Conservation (phyloP, 2,113 vertebrate species). For the Vanacampus margaritifer region DNA sequence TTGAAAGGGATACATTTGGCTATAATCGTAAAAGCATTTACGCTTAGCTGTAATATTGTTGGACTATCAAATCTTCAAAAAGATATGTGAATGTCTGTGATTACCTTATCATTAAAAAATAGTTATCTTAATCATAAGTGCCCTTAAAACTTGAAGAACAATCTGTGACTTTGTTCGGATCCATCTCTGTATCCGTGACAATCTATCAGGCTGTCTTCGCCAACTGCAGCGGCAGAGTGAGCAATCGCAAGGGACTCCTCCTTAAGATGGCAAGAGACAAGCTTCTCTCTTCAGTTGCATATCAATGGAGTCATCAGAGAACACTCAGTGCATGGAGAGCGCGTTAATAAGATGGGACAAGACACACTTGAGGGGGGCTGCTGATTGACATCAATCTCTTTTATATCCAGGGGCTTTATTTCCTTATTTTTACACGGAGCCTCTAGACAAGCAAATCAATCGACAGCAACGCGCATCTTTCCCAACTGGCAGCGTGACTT, state of each 20-base stretch:
- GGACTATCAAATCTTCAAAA: too few species aligned
- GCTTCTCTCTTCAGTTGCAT: constrained; percentile 57
- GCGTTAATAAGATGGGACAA: constrained; percentile 66
- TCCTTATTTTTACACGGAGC: constrained; percentile 68
- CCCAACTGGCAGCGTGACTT: constrained; percentile 32
- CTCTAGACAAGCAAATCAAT: constrained; percentile 68
- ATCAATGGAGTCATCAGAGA: constrained; percentile 70
- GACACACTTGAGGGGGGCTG: constrained; percentile 54
- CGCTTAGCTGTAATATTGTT: too few species aligned
- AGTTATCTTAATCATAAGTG: constrained; percentile 8
- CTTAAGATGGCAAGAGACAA: constrained; percentile 58
- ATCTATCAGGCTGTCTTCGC: constrained; percentile 14
- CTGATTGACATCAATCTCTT: constrained; percentile 70
- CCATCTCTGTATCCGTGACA: constrained; percentile 32
- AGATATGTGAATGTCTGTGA: not conserved
- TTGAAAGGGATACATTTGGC: too few species aligned
- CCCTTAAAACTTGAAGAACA: constrained; percentile 18
- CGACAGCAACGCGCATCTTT: constrained; percentile 37
- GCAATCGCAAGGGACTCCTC: constrained; percentile 58
- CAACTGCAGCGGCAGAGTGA: constrained; percentile 43
- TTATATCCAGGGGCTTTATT: constrained; percentile 67
- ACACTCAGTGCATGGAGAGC: constrained; percentile 55
- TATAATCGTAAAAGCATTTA: too few species aligned
- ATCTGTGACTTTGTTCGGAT: constrained; percentile 20
- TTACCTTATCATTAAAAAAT: not conserved